Percentiles rank a stretch among this genome's conserved stretches.
Evolutionary conservation across 2,888 invertebrate species (phyloP).

Genomic region (Drosophila suboccidentalis): DNA sequence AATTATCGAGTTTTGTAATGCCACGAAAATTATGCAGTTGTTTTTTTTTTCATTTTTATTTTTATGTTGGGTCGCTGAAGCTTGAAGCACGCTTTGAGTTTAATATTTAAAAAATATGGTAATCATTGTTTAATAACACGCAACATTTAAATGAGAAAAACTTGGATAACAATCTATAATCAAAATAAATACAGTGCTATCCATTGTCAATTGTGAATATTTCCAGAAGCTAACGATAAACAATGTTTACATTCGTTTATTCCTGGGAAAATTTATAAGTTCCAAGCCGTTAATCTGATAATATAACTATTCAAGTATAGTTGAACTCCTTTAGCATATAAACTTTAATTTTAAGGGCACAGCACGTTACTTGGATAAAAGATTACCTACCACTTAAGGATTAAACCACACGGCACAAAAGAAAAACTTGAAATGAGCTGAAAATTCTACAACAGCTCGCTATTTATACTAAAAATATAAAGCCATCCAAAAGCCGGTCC

Average conservation of each 20-base stretch:
- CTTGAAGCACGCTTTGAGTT: slow-evolving; percentile 47
- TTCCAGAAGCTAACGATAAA: background rate
- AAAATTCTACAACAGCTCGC: slow-evolving; percentile 70
- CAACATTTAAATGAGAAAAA: slow-evolving; percentile 36
- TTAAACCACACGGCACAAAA: slow-evolving; percentile 49
- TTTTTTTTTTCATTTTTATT: slow-evolving; percentile 2
- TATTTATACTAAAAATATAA: slow-evolving; percentile 68
- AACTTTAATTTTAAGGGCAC: slow-evolving; percentile 15
- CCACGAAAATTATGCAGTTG: slow-evolving; percentile 25
- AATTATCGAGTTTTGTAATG: slow-evolving; percentile 62
- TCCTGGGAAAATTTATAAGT: background rate
- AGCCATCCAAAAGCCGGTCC: slow-evolving; percentile 35
- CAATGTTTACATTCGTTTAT: background rate
- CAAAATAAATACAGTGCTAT: slow-evolving; percentile 8
- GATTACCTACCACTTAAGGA: slow-evolving; percentile 54
- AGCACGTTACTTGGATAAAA: slow-evolving; percentile 14
- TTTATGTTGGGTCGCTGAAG: slow-evolving; percentile 40
- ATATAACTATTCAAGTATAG: background rate
- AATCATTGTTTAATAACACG: slow-evolving; percentile 42
- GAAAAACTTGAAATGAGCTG: slow-evolving; percentile 74
- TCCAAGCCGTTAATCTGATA: background rate
- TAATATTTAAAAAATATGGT: slow-evolving; percentile 30
- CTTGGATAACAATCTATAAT: slow-evolving; percentile 21
- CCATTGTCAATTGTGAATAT: background rate
- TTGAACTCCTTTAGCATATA: background rate